These are phyloP conservation scores for Eleginops maclovinus DNA, from an alignment of 2,113 vertebrate genomes.

Conservation along the genomic window DNA sequence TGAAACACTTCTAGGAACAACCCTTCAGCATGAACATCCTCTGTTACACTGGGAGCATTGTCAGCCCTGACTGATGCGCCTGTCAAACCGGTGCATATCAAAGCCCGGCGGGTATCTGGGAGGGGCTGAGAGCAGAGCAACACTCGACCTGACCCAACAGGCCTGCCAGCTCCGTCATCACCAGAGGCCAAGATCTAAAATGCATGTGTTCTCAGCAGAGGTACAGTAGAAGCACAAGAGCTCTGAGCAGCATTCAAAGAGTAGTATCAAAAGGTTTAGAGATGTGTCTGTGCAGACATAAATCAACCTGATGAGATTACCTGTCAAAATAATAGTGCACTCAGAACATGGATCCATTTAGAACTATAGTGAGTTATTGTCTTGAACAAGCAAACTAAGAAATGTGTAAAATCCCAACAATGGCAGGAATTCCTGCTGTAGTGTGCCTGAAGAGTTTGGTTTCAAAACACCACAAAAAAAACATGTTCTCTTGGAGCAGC, in stretches of 20 bases:
- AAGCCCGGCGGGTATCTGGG: slow-evolving; percentile 64
- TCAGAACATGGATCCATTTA: neutral
- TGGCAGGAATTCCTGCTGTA: neutral
- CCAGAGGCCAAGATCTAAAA: neutral
- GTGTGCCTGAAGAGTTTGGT: neutral
- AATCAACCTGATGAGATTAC: too few species aligned
- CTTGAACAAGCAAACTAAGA: neutral
- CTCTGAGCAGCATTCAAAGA: neutral
- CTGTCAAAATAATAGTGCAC: too few species aligned
- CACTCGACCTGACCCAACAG: slow-evolving; percentile 61
- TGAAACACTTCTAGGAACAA: too few species aligned
- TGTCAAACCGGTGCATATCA: slow-evolving; percentile 45
- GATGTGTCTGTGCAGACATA: neutral
- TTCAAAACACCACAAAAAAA: too few species aligned
- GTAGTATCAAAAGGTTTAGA: neutral
- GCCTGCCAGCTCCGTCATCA: slow-evolving; percentile 33
- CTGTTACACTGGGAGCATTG: neutral
- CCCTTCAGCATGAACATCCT: neutral
- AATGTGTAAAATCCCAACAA: neutral
- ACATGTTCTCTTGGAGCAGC: too few species aligned
- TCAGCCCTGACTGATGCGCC: slow-evolving; percentile 51
- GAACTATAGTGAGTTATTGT: neutral
- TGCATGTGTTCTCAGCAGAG: neutral
- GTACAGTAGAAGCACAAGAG: neutral
- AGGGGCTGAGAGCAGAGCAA: slow-evolving; percentile 48